Conservation (phyloP, 2,888 invertebrate species). For the Leucoptera coffeella region DNA sequence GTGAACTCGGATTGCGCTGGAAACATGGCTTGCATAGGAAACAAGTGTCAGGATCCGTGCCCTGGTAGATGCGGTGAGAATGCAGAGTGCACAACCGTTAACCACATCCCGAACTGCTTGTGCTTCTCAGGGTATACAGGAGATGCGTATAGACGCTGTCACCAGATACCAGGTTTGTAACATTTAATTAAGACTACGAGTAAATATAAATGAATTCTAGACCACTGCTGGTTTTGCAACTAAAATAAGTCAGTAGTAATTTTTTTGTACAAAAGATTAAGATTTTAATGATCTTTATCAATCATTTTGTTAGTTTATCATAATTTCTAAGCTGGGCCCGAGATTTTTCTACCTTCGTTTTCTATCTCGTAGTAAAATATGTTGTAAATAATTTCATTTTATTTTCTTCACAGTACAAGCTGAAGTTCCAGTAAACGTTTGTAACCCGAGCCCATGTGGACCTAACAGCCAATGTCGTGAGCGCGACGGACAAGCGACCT, state of each 20-base stretch:
- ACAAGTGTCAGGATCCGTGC: conserved; percentile 71
- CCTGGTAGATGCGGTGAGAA: conserved; percentile 70
- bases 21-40: conserved; percentile 64
- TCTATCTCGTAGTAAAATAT: too few relatives aligned
- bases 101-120: conserved; percentile 64
- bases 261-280: too few relatives aligned
- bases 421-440: conserved; percentile 33
- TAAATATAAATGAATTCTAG: not conserved
- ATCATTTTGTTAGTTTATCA: too few relatives aligned
- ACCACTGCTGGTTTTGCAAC: not conserved
- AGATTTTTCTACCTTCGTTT: too few relatives aligned
- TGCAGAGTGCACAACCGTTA: conserved; percentile 64
- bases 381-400: conserved; percentile 6
- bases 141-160: conserved; percentile 53
- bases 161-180: conserved; percentile 17
- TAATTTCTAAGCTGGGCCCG: too few relatives aligned
- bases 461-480: conserved; percentile 56
- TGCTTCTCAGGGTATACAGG: conserved; percentile 60
- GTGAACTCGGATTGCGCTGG: conserved; percentile 66
- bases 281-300: too few relatives aligned
- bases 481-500: conserved; percentile 56
- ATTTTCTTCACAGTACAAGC: conserved; percentile 39
- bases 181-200: too few relatives aligned
- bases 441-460: conserved; percentile 57
- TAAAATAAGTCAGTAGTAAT: conserved; percentile 1